phyloP scores from a whole-genome alignment of 2,113 vertebrate genomes.

The Pithys albifrons region DNA sequence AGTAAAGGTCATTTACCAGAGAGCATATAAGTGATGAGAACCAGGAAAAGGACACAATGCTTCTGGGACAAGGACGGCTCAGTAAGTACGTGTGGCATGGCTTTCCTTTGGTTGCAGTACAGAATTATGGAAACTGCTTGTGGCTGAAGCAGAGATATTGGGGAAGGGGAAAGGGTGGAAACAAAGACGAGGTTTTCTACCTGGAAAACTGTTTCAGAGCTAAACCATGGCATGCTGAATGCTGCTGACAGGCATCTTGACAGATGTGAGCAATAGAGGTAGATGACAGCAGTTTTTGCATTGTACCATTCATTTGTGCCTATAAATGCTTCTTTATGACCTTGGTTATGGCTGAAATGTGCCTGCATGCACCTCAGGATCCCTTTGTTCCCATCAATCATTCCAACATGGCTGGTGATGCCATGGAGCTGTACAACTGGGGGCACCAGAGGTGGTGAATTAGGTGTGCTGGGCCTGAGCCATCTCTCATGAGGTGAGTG shows the following conservation, averaged over 20 bases:
- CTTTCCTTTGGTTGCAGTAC: background rate
- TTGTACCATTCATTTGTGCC: background rate
- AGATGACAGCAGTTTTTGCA: background rate
- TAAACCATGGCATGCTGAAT: accelerated
- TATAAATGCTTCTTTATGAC: background rate
- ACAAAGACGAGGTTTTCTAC: background rate
- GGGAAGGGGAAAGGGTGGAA: background rate
- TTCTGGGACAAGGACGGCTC: background rate
- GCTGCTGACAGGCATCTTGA: background rate
- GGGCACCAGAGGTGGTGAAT: accelerated
- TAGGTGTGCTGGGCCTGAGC: background rate
- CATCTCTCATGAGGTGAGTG: accelerated
- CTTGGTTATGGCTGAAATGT: background rate
- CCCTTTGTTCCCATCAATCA: background rate
- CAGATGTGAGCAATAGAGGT: background rate
- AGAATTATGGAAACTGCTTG: accelerated
- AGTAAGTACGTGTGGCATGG: accelerated
- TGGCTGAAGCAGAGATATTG: background rate
- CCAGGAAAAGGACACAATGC: accelerated
- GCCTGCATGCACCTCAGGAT: background rate
- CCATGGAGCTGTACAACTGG: background rate
- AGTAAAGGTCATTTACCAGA: background rate
- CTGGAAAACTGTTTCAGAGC: background rate
- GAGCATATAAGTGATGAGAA: background rate
- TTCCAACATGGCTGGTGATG: background rate